These are phyloP conservation scores for Pocillopora grandis DNA, from an alignment of 92 coral and sea anemone genomes.

Conservation along the genomic window DNA sequence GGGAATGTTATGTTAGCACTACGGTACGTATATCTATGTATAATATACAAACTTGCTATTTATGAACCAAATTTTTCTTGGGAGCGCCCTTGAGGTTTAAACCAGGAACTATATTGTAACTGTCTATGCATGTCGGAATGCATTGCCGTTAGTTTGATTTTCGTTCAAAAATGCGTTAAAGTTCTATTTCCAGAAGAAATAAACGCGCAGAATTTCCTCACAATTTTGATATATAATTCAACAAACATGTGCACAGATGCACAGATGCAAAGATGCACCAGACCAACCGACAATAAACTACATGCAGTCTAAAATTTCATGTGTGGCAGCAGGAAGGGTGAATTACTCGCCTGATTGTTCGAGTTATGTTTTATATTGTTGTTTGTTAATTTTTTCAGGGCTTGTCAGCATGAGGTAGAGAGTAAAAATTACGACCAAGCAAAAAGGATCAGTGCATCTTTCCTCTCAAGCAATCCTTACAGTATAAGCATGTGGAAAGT, in stretches of 20 bases:
- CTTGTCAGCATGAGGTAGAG: conserved; percentile 76
- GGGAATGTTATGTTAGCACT: conserved; percentile 72
- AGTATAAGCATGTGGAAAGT: conserved; percentile 94
- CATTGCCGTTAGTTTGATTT: too few species aligned
- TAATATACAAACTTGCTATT: not conserved
- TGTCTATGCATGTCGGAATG: not conserved
- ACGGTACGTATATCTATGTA: conserved; percentile 56
- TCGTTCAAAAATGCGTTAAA: too few species aligned
- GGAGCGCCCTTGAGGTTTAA: not conserved
- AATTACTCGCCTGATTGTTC: not conserved
- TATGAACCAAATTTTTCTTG: not conserved
- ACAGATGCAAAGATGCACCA: too few species aligned
- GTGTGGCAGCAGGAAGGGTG: not conserved
- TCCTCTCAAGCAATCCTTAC: conserved; percentile 72
- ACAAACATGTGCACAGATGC: too few species aligned
- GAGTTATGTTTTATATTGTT: not conserved
- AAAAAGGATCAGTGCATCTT: conserved; percentile 62
- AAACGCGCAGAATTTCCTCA: too few species aligned
- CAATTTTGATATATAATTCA: too few species aligned
- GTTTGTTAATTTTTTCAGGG: conserved; percentile 45
- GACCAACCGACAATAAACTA: too few species aligned
- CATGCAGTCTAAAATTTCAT: too few species aligned
- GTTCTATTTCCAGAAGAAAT: too few species aligned
- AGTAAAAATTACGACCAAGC: conserved; percentile 65
- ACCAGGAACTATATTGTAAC: not conserved